Percentiles rank a stretch among this genome's conserved stretches.
These are phyloP conservation scores for Falco punctatus DNA, from an alignment of 2,113 vertebrate genomes.

Conservation along the genomic window DNA sequence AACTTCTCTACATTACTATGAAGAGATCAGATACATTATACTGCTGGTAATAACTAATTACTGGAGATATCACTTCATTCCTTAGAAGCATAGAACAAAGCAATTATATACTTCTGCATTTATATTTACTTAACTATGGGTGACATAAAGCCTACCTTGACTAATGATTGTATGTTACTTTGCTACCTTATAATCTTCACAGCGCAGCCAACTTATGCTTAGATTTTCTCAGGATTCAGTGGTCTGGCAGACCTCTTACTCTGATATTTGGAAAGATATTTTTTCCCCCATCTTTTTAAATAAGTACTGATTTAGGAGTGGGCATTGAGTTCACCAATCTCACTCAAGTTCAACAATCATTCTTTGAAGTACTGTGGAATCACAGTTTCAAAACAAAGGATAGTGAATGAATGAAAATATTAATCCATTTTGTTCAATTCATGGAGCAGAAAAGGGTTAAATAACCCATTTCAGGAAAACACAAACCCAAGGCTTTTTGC, in stretches of 20 bases:
- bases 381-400: neutral
- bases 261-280: neutral
- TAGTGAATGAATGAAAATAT: rapidly evolving
- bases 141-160: neutral
- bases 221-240: neutral
- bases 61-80: neutral
- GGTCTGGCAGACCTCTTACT: neutral
- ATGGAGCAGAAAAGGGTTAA: neutral
- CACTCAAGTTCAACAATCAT: neutral
- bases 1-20: neutral
- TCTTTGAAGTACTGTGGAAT: neutral
- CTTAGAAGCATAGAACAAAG: neutral
- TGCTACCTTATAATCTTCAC: neutral
- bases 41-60: neutral
- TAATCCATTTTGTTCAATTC: neutral
- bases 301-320: neutral
- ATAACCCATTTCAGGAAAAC: neutral
- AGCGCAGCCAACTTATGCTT: neutral
- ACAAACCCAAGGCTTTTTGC: neutral
- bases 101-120: neutral
- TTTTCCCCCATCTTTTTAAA: neutral
- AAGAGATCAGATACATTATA: neutral
- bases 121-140: neutral
- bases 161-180: neutral
- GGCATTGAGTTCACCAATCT: neutral